Evolutionary conservation across 2,797 vertebrate species (phyloP).

Genomic region (Okamejei kenojei): DNA sequence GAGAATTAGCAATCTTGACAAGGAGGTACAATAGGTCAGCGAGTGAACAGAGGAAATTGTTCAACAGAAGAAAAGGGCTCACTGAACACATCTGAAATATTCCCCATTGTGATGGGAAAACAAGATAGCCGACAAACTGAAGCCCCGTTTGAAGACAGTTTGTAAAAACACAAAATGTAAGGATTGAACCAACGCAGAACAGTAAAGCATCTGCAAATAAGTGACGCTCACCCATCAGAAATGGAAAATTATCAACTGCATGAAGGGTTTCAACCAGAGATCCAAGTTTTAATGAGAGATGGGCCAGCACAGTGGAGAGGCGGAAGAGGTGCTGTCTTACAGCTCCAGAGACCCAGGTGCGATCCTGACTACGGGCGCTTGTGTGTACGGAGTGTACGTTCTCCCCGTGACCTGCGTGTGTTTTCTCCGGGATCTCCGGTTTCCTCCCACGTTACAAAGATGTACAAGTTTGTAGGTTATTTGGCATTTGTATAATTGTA

Average conservation of each 20-base stretch:
- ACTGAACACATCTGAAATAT: background rate
- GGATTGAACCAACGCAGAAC: background rate
- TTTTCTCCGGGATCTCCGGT: too few species aligned
- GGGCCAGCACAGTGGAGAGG: too few species aligned
- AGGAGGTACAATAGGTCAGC: background rate
- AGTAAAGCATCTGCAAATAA: background rate
- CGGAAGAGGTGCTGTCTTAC: too few species aligned
- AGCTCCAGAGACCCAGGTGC: too few species aligned
- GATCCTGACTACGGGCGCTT: too few species aligned
- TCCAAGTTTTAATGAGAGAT: too few species aligned
- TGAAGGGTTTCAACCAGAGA: background rate
- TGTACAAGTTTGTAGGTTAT: too few species aligned
- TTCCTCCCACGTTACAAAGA: too few species aligned
- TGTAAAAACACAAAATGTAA: background rate
- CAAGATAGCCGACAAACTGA: background rate
- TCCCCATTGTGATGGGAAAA: background rate
- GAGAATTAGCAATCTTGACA: background rate
- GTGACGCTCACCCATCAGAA: background rate
- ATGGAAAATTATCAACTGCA: background rate
- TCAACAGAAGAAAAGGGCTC: background rate
- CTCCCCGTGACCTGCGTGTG: too few species aligned
- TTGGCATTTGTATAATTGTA: too few species aligned
- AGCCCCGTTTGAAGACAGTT: background rate
- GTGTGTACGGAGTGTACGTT: too few species aligned
- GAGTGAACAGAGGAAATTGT: background rate